Conservation (phyloP, 2,888 invertebrate species). For the Chaetogeoica ovagalla region DNA sequence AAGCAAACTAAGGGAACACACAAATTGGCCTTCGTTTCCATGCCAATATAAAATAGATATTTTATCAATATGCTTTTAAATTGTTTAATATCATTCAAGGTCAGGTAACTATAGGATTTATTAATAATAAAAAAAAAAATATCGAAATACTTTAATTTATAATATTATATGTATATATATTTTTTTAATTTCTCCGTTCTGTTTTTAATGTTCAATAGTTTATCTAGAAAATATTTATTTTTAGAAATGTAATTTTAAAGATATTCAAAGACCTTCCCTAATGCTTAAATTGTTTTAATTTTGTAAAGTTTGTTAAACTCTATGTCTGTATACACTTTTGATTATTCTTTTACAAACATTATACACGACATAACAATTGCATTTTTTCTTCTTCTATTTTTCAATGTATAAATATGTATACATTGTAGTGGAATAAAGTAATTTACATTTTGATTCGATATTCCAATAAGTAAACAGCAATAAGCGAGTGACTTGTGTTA, state of each 20-base stretch:
- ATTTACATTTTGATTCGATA: too few species aligned
- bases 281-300: too few species aligned
- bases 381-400: too few species aligned
- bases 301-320: too few species aligned
- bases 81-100: constrained; percentile 13
- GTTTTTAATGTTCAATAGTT: not conserved
- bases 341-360: too few species aligned
- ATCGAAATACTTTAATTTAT: not conserved
- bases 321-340: too few species aligned
- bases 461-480: too few species aligned
- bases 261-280: not conserved
- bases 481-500: too few species aligned
- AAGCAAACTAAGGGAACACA: not conserved
- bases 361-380: too few species aligned
- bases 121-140: not conserved
- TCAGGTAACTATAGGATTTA: not conserved
- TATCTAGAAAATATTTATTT: not conserved
- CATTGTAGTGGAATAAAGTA: too few species aligned
- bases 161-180: not conserved
- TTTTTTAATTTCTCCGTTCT: not conserved
- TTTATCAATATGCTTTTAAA: constrained; percentile 18
- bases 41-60: constrained; percentile 30
- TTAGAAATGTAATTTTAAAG: not conserved
- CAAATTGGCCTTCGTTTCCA: constrained; percentile 8
- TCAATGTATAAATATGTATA: too few species aligned